phyloP scores from a whole-genome alignment of 2,888 invertebrate genomes.

The Polylopha cassiicola region DNA sequence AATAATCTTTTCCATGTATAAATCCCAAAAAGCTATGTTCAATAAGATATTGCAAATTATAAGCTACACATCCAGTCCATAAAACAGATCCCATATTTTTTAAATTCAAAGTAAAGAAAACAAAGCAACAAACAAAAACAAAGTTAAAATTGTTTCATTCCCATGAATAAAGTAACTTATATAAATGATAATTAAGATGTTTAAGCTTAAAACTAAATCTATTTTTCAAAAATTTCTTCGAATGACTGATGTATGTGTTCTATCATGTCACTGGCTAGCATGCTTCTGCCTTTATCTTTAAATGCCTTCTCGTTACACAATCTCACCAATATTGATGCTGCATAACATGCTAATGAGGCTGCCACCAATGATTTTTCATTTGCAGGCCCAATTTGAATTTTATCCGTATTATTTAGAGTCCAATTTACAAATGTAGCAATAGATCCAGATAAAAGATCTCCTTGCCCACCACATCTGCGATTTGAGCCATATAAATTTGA shows the following conservation, averaged over 20 bases:
- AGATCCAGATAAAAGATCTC: conserved; percentile 93
- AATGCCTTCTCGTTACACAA: conserved; percentile 90
- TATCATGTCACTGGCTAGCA: conserved; percentile 93
- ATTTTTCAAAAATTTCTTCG: conserved; percentile 38
- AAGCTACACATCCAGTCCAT: no score
- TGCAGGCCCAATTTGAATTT: conserved; percentile 32
- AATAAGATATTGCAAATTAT: not conserved
- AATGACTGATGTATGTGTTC: conserved; percentile 87
- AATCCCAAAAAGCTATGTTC: no score
- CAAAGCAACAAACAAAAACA: no score
- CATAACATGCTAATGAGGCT: conserved; percentile 86
- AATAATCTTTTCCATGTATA: no score
- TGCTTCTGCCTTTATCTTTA: conserved; percentile 85
- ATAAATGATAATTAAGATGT: no score
- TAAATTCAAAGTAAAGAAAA: no score
- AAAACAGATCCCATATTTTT: no score
- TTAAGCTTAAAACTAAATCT: conserved; percentile 4
- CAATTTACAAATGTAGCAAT: conserved; percentile 91
- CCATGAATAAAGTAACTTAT: no score
- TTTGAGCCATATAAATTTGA: conserved; percentile 86
- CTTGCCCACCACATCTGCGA: conserved; percentile 98
- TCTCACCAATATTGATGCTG: conserved; percentile 88
- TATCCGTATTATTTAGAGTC: conserved; percentile 71
- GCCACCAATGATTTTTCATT: conserved; percentile 66
- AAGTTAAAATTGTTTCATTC: no score